Conservation (phyloP, 2,797 vertebrate species). For the Pyrrhura leucotis region DNA sequence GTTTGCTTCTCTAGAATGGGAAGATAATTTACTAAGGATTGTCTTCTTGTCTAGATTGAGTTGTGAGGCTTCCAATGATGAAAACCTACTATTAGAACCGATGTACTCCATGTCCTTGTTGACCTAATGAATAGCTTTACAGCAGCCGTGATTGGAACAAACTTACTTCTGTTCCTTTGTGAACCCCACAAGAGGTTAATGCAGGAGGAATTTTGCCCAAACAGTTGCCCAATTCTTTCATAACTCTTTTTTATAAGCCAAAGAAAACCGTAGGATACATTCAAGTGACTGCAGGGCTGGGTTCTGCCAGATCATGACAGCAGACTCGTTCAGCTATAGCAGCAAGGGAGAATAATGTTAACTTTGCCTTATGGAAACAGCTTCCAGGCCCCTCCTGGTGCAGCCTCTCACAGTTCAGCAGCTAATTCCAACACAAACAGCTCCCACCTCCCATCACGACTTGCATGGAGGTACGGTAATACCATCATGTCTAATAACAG, state of each 20-base stretch:
- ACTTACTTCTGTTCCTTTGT: neutral
- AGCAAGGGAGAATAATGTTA: conserved; percentile 40
- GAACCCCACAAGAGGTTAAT: conserved; percentile 54
- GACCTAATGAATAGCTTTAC: neutral
- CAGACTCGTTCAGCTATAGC: conserved; percentile 15
- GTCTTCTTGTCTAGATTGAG: neutral
- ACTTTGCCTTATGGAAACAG: conserved; percentile 23
- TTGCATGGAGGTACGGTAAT: neutral
- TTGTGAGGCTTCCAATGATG: neutral
- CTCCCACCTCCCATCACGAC: neutral
- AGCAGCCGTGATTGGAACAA: neutral
- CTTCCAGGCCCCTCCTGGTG: conserved; percentile 5
- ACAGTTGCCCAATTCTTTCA: conserved; percentile 64
- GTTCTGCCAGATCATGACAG: conserved; percentile 11
- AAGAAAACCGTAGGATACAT: conserved; percentile 55
- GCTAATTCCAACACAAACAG: conserved; percentile 27
- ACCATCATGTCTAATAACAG: neutral
- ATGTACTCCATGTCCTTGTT: neutral
- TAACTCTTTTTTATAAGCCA: conserved; percentile 51
- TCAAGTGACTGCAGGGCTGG: neutral
- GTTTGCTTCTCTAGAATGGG: neutral
- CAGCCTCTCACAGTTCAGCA: neutral
- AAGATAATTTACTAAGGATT: neutral
- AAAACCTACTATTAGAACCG: neutral
- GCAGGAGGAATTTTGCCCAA: neutral